Evolutionary conservation across 37 sponge, comb jelly and placozoan genomes (phyloP).

Genomic region (Chondrilla cf. caribensis): DNA sequence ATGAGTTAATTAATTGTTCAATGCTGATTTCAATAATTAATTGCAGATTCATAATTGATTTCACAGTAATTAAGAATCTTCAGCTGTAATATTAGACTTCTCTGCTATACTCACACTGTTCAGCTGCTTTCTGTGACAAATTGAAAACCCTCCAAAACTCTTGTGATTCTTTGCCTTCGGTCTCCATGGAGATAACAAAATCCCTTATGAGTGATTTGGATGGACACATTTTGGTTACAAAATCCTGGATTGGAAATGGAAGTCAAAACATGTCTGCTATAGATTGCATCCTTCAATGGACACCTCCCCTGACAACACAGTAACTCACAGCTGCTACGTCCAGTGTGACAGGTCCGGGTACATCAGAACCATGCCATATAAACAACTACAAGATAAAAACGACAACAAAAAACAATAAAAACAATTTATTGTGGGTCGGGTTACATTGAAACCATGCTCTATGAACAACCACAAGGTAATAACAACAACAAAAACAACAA

Average conservation of each 20-base stretch:
- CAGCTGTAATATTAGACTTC: no score
- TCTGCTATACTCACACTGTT: neutral
- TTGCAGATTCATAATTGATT: no score
- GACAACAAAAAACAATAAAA: neutral
- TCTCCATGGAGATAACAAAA: constrained; percentile 43
- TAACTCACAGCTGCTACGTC: no score
- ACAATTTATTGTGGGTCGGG: neutral
- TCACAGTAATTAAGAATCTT: no score
- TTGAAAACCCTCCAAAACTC: constrained; percentile 30
- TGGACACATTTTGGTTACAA: constrained; percentile 23
- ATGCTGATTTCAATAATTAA: no score
- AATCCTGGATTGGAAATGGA: neutral
- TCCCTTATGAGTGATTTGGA: constrained; percentile 13
- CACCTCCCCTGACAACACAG: no score
- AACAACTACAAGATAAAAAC: constrained; percentile 34
- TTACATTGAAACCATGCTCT: no score
- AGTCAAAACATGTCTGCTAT: neutral
- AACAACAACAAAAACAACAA: neutral
- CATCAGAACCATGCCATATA: constrained; percentile 33
- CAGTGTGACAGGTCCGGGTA: neutral
- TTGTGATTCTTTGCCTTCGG: constrained; percentile 42
- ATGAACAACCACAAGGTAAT: neutral
- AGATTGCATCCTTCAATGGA: no score
- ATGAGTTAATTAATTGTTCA: no score
- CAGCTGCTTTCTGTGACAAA: neutral